Base-by-base conservation (phyloP, 2,113 vertebrate species). In the Pedionomus torquatus region DNA sequence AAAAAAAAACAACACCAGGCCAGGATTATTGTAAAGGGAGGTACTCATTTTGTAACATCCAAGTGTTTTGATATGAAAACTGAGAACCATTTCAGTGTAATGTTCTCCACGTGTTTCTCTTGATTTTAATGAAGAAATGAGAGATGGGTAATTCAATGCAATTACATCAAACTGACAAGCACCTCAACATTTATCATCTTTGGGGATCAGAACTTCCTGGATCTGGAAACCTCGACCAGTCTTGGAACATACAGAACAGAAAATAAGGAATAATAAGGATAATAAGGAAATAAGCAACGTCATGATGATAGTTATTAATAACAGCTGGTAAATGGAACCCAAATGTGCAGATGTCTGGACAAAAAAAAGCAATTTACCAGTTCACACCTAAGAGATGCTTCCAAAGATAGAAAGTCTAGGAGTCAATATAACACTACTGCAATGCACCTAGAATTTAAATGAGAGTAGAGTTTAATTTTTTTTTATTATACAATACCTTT, bases 401-500 rank as follows among this genome's bases (percentile, higher is more conserved):
- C 58, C 58, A 37, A 81, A 68, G 57, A 61, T 7, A 49, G 1
- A 9, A 87, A 77, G 9, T 52, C 33, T 49, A 41, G 39, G 57
- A 87, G 31, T 24, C 3, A 1, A 46, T 39, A 11, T 44, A 66
- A n/a, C 30, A 46, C 18, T 54, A 79, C 25, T 18, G 64, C 26
- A 61, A n/a, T 7, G 26, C 41, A 76, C 2, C 18, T 52, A n/a
- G 49, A 93, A 30, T 35, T 94, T 66, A 58, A 93, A 87, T 15
- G 23, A 37, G 23, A 87, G 30, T 5, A 44, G 30, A 43, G 30
- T 26, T 76, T 37, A 15, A 19, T 48, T 43, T 58, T 44, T 55
- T 54, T 61, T 57, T 48, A 46, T 52, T 65, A 64, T 25, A 61
- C 68, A 79, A 86, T 95, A 99, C 99, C 99, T 99, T 99, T 99